These are phyloP conservation scores for Aspiorhynchus laticeps DNA, from an alignment of 2,113 vertebrate species.

Conservation along the genomic window DNA sequence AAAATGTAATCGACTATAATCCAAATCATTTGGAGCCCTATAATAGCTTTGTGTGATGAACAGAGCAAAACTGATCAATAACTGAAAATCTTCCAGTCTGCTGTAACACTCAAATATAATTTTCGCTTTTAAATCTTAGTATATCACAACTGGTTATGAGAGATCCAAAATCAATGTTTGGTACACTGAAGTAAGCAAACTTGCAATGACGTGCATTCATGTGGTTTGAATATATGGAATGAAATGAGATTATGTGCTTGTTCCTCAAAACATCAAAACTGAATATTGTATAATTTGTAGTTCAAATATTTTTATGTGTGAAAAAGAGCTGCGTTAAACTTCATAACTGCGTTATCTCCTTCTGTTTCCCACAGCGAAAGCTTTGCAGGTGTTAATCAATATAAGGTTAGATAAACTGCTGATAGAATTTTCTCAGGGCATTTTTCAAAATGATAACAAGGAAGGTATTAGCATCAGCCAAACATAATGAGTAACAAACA, in stretches of 20 bases:
- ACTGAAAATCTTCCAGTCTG: neutral
- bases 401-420: neutral
- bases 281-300: neutral
- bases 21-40: neutral
- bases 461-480: neutral
- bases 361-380: neutral
- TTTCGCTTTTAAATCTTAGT: neutral
- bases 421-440: neutral
- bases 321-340: neutral
- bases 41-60: neutral
- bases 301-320: neutral
- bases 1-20: neutral
- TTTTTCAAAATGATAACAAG: neutral
- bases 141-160: neutral
- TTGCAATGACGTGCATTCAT: neutral
- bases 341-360: neutral
- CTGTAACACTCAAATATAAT: neutral
- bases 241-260: neutral
- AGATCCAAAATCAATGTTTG: neutral
- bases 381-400: too few relatives aligned
- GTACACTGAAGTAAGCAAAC: neutral
- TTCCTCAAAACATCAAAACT: neutral
- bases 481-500: slow-evolving; percentile 1
- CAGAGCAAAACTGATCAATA: neutral
- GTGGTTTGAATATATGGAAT: neutral